Evolutionary conservation across 1,140 invertebrate genomes (phyloP).

Genomic region (Stenopsyche tienmushanensis): DNA sequence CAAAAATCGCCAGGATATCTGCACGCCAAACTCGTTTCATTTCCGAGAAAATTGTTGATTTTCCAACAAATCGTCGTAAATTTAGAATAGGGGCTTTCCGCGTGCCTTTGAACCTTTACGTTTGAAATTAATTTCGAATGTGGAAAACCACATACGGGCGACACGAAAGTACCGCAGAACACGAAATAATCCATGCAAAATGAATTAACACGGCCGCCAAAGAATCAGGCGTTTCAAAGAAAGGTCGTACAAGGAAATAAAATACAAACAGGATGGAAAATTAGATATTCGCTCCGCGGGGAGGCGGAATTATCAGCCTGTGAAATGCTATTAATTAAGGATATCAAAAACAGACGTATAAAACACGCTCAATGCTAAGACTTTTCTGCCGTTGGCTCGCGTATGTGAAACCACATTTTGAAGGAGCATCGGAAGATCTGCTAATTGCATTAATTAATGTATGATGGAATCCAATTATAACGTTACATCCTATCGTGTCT

Average conservation of each 20-base stretch:
- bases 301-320: slow-evolving; percentile 6
- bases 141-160: neutral
- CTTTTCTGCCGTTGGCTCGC: too few species aligned
- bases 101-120: neutral
- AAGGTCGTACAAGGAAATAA: slow-evolving; percentile 5
- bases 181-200: slow-evolving; percentile 2
- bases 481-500: too few species aligned
- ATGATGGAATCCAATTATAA: too few species aligned
- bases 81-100: neutral
- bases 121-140: neutral
- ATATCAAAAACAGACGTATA: slow-evolving; percentile 2
- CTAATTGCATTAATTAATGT: too few species aligned
- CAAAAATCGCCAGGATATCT: too few species aligned
- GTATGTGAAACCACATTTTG: too few species aligned
- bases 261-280: neutral
- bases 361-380: too few species aligned
- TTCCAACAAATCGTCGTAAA: neutral
- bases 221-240: slow-evolving; percentile 1
- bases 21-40: too few species aligned
- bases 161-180: neutral
- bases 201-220: neutral
- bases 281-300: neutral
- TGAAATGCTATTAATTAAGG: slow-evolving; percentile 4
- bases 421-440: too few species aligned
- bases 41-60: too few species aligned